Base-by-base conservation (phyloP, 1,140 invertebrate genomes). In the Idris sp. region DNA sequence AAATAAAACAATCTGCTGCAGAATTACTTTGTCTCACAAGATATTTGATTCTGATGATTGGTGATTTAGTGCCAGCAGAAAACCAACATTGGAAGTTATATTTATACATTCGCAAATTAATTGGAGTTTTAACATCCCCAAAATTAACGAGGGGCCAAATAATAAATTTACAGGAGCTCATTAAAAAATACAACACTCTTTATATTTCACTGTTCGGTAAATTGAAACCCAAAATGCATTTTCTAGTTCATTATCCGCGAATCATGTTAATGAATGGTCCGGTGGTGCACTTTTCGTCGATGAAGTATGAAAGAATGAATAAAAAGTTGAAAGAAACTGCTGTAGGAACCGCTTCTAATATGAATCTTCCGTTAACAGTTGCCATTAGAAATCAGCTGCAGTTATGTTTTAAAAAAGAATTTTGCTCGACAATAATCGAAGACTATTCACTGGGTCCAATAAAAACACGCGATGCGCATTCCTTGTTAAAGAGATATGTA, bases 281-380 rank as follows among this genome's bases (percentile, higher is more conserved):
- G n/a, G 18, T 76, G 25, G 51, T 77, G 9, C 73, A 75, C 13
- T 77, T 38, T 61, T 72, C 62, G 18, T 49, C 30, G 2, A 69
- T 75, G 56, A 75, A 64, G 8, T 69, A 40, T 22, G 56, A 65
- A 62, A 30, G 74, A 51, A 67, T 51, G 46, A 74, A 79, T 48
- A 59, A 62, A 69, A 30, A 48, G 18, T 30, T 16, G 14, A 30
- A 46, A 18, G 43, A 46, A 2, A n/a, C 11, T 33, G 11, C 11
- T 11, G n/a, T 10, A n/a, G 2, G 9, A 33, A 11, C 11, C 10
- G 13, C 8, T 9, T 10, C 1, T 28, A 58, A 54, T 36, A 44
- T 53, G n/a, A 22, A 13, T 30, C 48, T 58, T n/a, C 30, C 30
- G 11, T n/a, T 33, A 10, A 33, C 9, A n/a, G 11, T 33, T n/a